A percentile compares a stretch with the other conserved stretches of the same genome.
Conservation (phyloP, 1,140 invertebrate genomes). For the Microplitis demolitor region DNA sequence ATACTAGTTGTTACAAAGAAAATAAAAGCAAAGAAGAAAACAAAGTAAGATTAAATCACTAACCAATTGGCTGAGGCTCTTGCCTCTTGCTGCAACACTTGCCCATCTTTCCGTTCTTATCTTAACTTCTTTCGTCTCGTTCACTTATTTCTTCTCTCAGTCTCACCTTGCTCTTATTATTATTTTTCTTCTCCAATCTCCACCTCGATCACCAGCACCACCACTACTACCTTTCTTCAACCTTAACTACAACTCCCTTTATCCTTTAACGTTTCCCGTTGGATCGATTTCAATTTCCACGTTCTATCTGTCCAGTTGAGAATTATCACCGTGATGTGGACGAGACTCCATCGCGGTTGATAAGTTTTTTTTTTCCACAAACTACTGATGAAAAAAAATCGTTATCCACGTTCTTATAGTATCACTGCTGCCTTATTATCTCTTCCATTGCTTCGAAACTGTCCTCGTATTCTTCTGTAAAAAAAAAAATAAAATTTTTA, state of each 20-base stretch:
- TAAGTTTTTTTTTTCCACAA: not conserved
- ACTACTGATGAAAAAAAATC: not conserved
- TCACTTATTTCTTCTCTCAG: not conserved
- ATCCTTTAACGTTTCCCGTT: not conserved
- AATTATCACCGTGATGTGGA: not conserved
- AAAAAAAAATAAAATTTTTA: not conserved
- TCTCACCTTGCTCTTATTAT: not conserved
- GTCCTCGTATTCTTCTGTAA: not conserved
- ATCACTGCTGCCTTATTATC: not conserved
- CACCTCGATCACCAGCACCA: too few species aligned
- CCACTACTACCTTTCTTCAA: not conserved
- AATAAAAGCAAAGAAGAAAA: not conserved
- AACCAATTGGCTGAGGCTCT: slow-evolving; percentile 68
- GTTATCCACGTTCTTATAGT: not conserved
- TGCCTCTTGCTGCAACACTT: slow-evolving; percentile 77
- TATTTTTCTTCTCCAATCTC: not conserved
- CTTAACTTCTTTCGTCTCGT: not conserved
- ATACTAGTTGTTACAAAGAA: not conserved
- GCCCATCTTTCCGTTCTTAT: slow-evolving; percentile 61
- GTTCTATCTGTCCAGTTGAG: slow-evolving; percentile 17
- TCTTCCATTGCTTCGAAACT: not conserved
- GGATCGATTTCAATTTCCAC: slow-evolving; percentile 18
- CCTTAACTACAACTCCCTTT: not conserved
- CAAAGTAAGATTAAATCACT: slow-evolving; percentile 20
- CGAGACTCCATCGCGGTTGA: slow-evolving; percentile 10